Evolutionary conservation across 2,113 vertebrate genomes (phyloP), one percentile per base, ranked within the genome.

Genomic region (Urocynchramus pylzowi): DNA sequence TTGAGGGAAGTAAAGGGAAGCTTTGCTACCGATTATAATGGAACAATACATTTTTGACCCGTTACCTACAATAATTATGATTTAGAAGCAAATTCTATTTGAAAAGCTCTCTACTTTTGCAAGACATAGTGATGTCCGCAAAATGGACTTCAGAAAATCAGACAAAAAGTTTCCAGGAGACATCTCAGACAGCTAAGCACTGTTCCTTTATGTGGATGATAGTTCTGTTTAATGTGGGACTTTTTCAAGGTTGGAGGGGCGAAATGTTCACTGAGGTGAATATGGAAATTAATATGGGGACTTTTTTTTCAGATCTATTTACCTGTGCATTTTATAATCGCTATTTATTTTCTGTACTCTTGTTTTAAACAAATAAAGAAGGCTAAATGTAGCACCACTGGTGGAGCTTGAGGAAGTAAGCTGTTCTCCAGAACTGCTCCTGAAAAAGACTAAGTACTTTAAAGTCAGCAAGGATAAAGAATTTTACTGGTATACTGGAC

Each of bases 401-500:
- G 13, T 10, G 35, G 24, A 91, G 4, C 12, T 57, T 64, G 26
- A 77, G 59, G 75, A 74, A 53, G 21, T 12, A 65, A 57, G 4
- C 27, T 0, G 0, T 35, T 77, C 30, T 83, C 16, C 64, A 87
- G 52, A 86, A 57, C 7, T 30, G 50, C 13, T n/a, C 5, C 23
- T 78, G 49, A 28, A 67, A 90, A 79, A 80, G 4, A 5, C 6
- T 39, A 31, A 65, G 17, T 21, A 21, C 7, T 57, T 86, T 63
- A 63, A 74, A 77, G 27, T 31, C 44, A 90, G 41, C 7, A 77
- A 87, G 9, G 37, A 82, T 73, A 79, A 91, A 93, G 15, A 28
- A 28, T 81, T 78, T 83, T 82, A 50, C 39, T 41, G 31, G 8
- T 49, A 6, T n/a, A 45, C 23, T 70, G 42, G 33, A 74, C 19